Base-by-base conservation (phyloP, 2,113 vertebrate genomes). In the Saguinus imperator region DNA sequence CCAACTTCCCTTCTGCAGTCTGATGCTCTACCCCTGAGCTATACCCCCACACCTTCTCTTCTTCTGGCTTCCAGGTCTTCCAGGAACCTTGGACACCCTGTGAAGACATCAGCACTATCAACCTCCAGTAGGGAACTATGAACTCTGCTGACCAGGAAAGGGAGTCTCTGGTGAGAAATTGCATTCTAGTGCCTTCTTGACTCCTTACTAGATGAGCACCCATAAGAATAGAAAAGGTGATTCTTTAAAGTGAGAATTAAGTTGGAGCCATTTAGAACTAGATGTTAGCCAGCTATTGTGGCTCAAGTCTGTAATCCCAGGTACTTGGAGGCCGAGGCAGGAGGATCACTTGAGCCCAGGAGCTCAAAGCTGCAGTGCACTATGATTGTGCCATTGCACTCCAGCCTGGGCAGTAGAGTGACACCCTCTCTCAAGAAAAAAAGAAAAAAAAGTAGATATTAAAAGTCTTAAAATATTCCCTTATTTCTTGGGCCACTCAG, bases 151-250 rank as follows among this genome's bases (percentile, higher is more conserved):
- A 48, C 80, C 58, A 25, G 93, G 91, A 85, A 87, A 29, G 93
- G 91, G 85, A 87, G 81, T 82, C 83, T 76, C 93, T 92, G 85
- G 64, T 6, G 73, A 96, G 91, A 86, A 95, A 81, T 66, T 82
- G 90, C 83, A 58, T 37, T 45, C 48, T 17, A 37, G 23, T 0
- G 0, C 82, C 76, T 94, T 87, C 88, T 79, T 73, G 81, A 66
- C 91, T 32, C 45, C 4, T 64, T 50, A 25, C 68, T 37, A n/a
- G 27, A 40, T 6, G 72, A 77, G 73, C 29, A 57, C 48, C 64
- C 11, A 1, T 55, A 93, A 82, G 79, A 90, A 29, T 35, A 43
- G 64, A 94, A 55, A 50, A 18, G 2, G 40, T 10, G 13, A 13
- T 79, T 48, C 73, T 94, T 81, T 40, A 35, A 64, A 72, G 89